These are phyloP conservation scores for Noctuana brunneofusca DNA, from an alignment of 2,888 invertebrate species.

Conservation along the genomic window DNA sequence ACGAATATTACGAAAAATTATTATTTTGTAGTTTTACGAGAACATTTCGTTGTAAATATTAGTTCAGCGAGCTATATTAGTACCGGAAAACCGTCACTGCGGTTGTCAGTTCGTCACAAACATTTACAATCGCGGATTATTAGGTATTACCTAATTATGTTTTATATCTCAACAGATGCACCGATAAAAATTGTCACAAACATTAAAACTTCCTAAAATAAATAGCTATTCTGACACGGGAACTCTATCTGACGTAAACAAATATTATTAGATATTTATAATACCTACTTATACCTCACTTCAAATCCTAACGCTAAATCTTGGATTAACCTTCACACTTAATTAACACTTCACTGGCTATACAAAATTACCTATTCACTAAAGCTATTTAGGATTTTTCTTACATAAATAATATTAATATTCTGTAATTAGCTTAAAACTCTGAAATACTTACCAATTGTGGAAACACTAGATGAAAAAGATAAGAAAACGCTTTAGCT, in stretches of 20 bases:
- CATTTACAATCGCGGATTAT: neutral
- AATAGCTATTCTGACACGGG: neutral
- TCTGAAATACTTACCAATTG: neutral
- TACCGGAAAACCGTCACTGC: conserved; percentile 30
- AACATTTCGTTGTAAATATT: neutral
- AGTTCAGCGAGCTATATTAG: conserved; percentile 13
- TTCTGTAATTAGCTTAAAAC: too few species aligned
- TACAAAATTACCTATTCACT: too few species aligned
- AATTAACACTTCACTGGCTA: too few species aligned
- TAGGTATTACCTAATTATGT: neutral
- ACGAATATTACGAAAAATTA: conserved; percentile 2
- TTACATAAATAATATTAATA: too few species aligned
- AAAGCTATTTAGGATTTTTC: too few species aligned
- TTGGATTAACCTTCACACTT: too few species aligned
- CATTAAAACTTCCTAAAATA: neutral
- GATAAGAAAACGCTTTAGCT: conserved; percentile 7
- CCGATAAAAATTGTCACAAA: neutral
- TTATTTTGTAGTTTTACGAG: neutral
- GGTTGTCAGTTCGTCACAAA: conserved; percentile 27
- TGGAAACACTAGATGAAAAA: neutral
- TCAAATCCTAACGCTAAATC: too few species aligned
- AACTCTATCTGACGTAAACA: too few species aligned
- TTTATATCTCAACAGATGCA: neutral
- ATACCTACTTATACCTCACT: too few species aligned
- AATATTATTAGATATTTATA: too few species aligned